Evolutionary conservation across 2,797 vertebrate genomes (phyloP).

Genomic region (Dendrocincla fuliginosa): DNA sequence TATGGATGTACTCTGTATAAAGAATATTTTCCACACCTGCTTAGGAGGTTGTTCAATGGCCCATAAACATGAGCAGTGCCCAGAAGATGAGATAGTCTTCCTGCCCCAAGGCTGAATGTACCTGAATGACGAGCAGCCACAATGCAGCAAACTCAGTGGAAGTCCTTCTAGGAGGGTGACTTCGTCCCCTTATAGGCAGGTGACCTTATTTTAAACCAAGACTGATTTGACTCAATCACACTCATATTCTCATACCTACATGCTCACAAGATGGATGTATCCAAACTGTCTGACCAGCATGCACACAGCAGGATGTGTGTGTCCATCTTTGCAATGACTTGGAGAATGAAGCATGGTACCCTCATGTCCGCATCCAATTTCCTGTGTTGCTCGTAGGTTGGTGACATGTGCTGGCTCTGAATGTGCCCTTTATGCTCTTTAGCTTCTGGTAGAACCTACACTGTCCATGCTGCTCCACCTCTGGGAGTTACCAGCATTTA

Average conservation of each 20-base stretch:
- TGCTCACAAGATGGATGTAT: not conserved
- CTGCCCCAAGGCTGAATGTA: not conserved
- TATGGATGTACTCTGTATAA: not conserved
- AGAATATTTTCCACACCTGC: not conserved
- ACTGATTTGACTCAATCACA: not conserved
- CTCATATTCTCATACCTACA: rapidly evolving
- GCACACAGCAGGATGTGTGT: rapidly evolving
- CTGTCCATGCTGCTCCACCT: not conserved
- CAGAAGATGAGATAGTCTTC: not conserved
- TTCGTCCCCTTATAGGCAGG: not conserved
- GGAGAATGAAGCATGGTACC: not conserved
- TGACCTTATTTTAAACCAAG: not conserved
- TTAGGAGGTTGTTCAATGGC: not conserved
- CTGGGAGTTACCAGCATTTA: not conserved
- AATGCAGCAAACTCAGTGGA: not conserved
- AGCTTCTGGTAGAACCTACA: not conserved
- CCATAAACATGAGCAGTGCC: not conserved
- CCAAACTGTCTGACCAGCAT: not conserved
- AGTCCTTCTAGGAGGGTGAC: not conserved
- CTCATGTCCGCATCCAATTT: not conserved
- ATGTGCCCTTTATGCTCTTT: not conserved
- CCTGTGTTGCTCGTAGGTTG: not conserved
- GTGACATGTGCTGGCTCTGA: not conserved
- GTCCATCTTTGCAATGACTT: not conserved
- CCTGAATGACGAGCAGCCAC: not conserved